Evolutionary conservation across 2,888 invertebrate genomes (phyloP).

Genomic region (Conops quadrifasciatus): DNA sequence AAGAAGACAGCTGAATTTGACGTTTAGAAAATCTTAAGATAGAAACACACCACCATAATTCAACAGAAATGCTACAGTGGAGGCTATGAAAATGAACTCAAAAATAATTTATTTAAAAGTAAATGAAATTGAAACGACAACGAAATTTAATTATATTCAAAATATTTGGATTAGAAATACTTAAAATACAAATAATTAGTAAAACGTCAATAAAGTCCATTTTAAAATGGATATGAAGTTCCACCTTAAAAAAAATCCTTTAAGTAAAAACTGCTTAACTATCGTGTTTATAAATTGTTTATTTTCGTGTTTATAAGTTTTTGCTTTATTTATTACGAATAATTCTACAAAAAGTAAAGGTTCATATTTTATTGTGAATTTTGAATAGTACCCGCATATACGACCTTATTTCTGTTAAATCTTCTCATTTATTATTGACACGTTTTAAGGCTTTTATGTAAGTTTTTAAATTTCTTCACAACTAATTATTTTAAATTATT

Average conservation of each 20-base stretch:
- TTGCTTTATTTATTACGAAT: background rate
- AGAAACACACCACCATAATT: background rate
- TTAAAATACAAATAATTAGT: no score
- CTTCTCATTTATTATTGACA: constrained; percentile 15
- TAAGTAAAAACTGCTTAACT: no score
- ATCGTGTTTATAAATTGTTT: background rate
- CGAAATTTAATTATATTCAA: no score
- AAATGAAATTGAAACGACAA: no score
- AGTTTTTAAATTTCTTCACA: background rate
- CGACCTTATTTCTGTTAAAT: background rate
- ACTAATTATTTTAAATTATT: constrained; percentile 5
- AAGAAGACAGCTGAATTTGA: background rate
- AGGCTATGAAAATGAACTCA: no score
- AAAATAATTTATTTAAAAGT: no score
- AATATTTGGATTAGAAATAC: no score
- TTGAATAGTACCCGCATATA: constrained; percentile 1
- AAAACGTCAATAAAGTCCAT: no score
- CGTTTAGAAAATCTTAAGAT: background rate
- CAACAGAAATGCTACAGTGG: no score
- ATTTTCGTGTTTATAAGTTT: background rate
- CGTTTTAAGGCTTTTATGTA: constrained; percentile 23
- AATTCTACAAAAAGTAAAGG: background rate
- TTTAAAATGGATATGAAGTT: no score
- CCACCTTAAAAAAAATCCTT: no score
- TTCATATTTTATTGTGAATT: background rate